Evolutionary conservation across 2,888 invertebrate genomes (phyloP), one percentile per base, ranked within the genome.

Genomic region (Hirtodrosophila confusa): DNA sequence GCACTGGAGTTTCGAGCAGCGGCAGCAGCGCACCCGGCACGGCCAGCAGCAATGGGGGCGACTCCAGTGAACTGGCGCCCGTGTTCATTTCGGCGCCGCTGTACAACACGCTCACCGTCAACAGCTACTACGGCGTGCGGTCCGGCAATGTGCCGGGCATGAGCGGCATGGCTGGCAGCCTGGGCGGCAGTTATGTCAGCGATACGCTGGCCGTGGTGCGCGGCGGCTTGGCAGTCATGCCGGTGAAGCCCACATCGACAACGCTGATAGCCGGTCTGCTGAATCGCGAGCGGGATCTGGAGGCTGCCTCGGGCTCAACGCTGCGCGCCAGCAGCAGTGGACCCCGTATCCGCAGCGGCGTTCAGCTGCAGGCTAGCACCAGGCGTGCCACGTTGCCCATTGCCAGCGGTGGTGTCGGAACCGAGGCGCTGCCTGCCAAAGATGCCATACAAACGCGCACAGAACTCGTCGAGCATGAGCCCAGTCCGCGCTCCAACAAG

Each of bases 221-320:
- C 3, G 83, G 80, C n/a, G 86, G 86, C 0, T 45, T 86, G 29
- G 82, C 88, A 3, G 85, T 84, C 0, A 84, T 89, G 82, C 78
- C 88, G 9, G 77, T 96, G 37, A 98, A 98, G 90, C 98, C 98
- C 0, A 95, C 97, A 0, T 96, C 96, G 41, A 96, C 97, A 0
- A 97, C 97, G 0, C 92, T 98, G 53, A 92, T 98, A 48, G 96
- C 96, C 0, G 97, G 97, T n/a, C 92, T 97, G 27, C 93, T 96
- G 27, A 94, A 94, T 73, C 92, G 94, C 4, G 95, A 95, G 75
- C 89, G 90, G 67, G 91, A 92, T 11, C 84, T 83, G 56, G 89
- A 90, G 41, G 24, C 69, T 11, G 50, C 75, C 24, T 62, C 75
- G n/a, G 51, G 64, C 0, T 50, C 74, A 0, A 54, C 75, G 9